Percentiles rank a stretch among this genome's conserved stretches.
These are phyloP conservation scores for Deroplatys truncata DNA, from an alignment of 2,888 invertebrate species.

Conservation along the genomic window DNA sequence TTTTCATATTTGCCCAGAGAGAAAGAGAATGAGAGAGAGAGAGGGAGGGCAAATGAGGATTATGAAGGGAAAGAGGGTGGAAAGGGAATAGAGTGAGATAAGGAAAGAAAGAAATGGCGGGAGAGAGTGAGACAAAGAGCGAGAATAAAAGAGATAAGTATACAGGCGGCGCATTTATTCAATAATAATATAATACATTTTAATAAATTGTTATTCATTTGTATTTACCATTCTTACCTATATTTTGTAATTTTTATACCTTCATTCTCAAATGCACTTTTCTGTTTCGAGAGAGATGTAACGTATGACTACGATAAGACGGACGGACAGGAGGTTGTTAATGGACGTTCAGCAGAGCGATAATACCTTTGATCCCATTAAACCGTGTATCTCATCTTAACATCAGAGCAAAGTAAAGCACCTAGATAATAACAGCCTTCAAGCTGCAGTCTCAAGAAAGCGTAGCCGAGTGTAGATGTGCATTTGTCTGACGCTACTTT, in stretches of 20 bases:
- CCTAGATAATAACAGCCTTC: background rate
- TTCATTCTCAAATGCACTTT: background rate
- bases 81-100: too few relatives aligned
- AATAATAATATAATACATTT: too few relatives aligned
- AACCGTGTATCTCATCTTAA: background rate
- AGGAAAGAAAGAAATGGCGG: too few relatives aligned
- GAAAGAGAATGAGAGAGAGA: too few relatives aligned
- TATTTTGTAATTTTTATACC: background rate
- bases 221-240: background rate
- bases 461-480: background rate
- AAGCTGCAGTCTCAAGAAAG: background rate
- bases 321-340: background rate
- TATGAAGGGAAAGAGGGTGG: too few relatives aligned
- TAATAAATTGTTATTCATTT: too few relatives aligned
- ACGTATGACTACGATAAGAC: background rate
- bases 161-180: too few relatives aligned
- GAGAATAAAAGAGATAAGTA: too few relatives aligned
- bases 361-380: background rate
- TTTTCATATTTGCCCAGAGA: too few relatives aligned
- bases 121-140: too few relatives aligned
- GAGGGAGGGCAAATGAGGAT: too few relatives aligned
- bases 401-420: background rate
- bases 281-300: background rate
- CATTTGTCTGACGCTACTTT: background rate
- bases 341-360: background rate